These are phyloP conservation scores for Phrynocephalus guinanensis DNA, from an alignment of 2,797 vertebrate genomes.

Conservation along the genomic window DNA sequence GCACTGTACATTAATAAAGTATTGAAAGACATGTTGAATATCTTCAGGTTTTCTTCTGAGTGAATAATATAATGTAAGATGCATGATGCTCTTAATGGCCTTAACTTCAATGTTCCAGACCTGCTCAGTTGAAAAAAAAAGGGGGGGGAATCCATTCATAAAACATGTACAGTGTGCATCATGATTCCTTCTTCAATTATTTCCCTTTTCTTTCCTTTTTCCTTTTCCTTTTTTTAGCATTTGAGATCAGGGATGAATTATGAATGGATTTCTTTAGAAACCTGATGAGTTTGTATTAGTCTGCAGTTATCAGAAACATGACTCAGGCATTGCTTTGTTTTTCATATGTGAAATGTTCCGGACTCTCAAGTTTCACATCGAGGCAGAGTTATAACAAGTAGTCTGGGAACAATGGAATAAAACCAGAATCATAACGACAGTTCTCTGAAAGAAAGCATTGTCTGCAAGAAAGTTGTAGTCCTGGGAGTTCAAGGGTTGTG, in stretches of 20 bases:
- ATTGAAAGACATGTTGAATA: not conserved
- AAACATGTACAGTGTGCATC: constrained; percentile 18
- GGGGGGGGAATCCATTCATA: not conserved
- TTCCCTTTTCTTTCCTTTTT: constrained; percentile 67
- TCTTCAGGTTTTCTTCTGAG: constrained; percentile 23
- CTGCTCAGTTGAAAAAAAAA: constrained; percentile 26
- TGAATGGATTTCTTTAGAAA: constrained; percentile 83
- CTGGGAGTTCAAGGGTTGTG: constrained; percentile 40
- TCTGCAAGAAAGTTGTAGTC: constrained; percentile 46
- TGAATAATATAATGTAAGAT: constrained; percentile 58
- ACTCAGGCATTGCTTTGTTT: constrained; percentile 56
- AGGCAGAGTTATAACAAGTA: constrained; percentile 54
- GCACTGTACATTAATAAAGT: too few species aligned
- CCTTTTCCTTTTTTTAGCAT: constrained; percentile 1
- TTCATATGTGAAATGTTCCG: constrained; percentile 38
- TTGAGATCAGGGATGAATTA: constrained; percentile 78
- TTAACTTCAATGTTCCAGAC: constrained; percentile 56
- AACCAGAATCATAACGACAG: constrained; percentile 26
- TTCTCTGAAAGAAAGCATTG: constrained; percentile 42
- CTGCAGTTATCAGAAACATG: constrained; percentile 68
- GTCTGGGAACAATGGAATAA: constrained; percentile 34
- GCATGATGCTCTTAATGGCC: constrained; percentile 59
- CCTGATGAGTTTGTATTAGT: constrained; percentile 71
- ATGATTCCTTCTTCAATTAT: constrained; percentile 30
- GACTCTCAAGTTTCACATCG: constrained; percentile 66